Base-by-base conservation (phyloP, 2,888 invertebrate genomes). In the Eurytoma adleriae region DNA sequence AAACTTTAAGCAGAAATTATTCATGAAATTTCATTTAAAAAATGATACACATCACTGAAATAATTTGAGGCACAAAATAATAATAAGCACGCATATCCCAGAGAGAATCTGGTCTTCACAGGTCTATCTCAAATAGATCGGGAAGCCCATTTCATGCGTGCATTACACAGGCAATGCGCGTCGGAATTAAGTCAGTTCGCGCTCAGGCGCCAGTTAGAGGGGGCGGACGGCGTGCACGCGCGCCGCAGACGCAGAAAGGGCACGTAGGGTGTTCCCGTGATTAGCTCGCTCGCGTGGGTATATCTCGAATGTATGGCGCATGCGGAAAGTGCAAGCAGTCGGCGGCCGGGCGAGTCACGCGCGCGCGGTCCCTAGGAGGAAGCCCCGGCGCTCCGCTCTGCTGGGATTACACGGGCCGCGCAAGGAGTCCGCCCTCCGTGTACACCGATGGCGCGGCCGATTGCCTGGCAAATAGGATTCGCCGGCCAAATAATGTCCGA, bases 391-490 rank as follows among this genome's bases (percentile, higher is more conserved):
- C 40, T 40, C 62, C 27, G 30, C 62, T 40, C 30, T 27, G 16
- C 30, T 30, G 64, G 18, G 64, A 64, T 64, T 64, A 64, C 64
- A 64, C 64, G 12, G 20, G 20, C 27, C 2, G 48, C 48, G 10
- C 30, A 16, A 62, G 64, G 48, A 48, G 64, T n/a, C 40, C 48
- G 48, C 40, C 48, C 40, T 64, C 40, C 64, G 50, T 18, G 14
- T 14, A 24, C n/a, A 12, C 56, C 69, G 69, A 54, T 54, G 68
- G 52, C n/a, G 20, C 54, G 50, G 84, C 83, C 85, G 85, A 87
- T 86, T 86, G 86, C 85, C 86, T 84, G 85, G 85, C 86, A 87
- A 87, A 87, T 87, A 85, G 86, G 85, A 86, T 86, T 83, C 84
- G 80, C 84, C 85, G 83, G 85, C 86, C 86, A 85, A 86, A 86